Evolutionary conservation across 23 tunicate genomes (phyloP), one percentile per base, ranked within the genome.

Genomic region (Ascidia mentula): DNA sequence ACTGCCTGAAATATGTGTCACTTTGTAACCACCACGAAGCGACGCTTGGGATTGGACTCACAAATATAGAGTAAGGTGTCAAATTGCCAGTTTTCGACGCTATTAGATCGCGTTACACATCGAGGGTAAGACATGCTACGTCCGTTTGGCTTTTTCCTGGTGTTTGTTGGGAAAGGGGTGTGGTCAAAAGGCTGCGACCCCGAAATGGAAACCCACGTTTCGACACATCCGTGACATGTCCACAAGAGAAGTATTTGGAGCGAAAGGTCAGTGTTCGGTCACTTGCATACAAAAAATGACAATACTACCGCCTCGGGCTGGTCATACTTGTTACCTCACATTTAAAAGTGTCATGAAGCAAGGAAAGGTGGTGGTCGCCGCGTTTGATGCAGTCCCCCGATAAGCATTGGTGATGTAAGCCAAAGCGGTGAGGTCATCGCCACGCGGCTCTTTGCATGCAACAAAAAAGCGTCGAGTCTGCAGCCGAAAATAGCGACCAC

Each of bases 401-500:
- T n/a, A n/a, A n/a, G n/a, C n/a, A n/a, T n/a, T n/a, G n/a, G n/a
- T n/a, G n/a, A n/a, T n/a, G n/a, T n/a, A n/a, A n/a, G n/a, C n/a
- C n/a, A n/a, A n/a, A n/a, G n/a, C n/a, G n/a, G n/a, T n/a, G n/a
- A n/a, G n/a, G n/a, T n/a, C n/a, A n/a, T n/a, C n/a, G n/a, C n/a
- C n/a, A n/a, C n/a, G 65, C 65, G 65, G 1, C 13, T 5, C 28
- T 53, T 1, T 53, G 65, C 65, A 26, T n/a, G n/a, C n/a, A n/a
- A n/a, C n/a, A n/a, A n/a, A n/a, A n/a, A n/a, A 53, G 65, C 13
- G 2, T 53, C 7, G 13, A 26, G 65, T 28, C 65, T 53, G 65
- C 65, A 53, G 65, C 65, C 65, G 22, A 53, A 53, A 53, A 53
- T 53, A 53, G 28, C 65, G 7, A 53, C 24, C 65, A 53, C 65